Evolutionary conservation across 2,113 vertebrate genomes (phyloP).

Genomic region (Engystomops pustulosus): DNA sequence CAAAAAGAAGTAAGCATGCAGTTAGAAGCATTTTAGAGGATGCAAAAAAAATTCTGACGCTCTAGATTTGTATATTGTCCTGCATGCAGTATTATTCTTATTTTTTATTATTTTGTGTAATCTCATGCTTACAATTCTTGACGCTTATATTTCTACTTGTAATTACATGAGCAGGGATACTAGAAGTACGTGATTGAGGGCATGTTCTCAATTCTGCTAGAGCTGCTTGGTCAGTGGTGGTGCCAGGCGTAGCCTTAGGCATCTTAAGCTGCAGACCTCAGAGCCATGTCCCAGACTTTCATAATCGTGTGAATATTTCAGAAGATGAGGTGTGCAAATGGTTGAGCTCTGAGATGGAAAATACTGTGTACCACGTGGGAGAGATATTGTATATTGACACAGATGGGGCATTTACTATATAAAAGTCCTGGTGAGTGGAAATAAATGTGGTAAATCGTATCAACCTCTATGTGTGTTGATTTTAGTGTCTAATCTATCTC

Average conservation of each 20-base stretch:
- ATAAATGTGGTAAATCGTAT: no score
- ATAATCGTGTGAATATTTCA: background rate
- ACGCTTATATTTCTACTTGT: background rate
- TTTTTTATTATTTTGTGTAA: no score
- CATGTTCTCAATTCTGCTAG: background rate
- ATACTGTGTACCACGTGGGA: background rate
- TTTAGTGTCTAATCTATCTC: no score
- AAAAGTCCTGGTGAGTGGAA: no score
- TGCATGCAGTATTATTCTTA: no score
- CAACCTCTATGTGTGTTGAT: no score
- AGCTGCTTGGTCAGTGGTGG: background rate
- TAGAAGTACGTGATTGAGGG: background rate
- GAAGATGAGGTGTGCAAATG: background rate
- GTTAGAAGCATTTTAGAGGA: no score
- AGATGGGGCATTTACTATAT: background rate
- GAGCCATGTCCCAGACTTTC: background rate
- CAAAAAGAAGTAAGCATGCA: no score
- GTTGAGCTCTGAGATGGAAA: background rate
- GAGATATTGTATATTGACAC: background rate
- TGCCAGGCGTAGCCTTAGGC: conserved; percentile 24
- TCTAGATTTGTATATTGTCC: no score
- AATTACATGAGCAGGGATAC: background rate
- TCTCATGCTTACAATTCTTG: background rate
- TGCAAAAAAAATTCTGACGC: no score
- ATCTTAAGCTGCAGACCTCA: conserved; percentile 13